Conservation (phyloP, 2,797 vertebrate genomes). For the Apogon hyalosoma region DNA sequence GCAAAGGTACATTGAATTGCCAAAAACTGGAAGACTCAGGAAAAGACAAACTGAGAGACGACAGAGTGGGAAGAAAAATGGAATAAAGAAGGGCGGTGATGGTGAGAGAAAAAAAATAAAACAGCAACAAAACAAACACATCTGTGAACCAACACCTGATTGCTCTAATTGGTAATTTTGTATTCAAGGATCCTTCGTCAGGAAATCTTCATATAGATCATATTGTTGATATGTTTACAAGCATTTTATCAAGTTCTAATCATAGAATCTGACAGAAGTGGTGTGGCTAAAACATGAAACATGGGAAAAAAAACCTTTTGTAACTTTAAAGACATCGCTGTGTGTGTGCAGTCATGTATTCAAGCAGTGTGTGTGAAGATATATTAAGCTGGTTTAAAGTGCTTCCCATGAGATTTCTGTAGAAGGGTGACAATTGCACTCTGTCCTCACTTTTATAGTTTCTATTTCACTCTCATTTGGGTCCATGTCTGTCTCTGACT, state of each 20-base stretch:
- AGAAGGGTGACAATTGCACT: constrained; percentile 5
- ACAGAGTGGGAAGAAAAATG: neutral
- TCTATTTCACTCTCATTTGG: constrained; percentile 13
- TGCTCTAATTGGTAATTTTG: constrained; percentile 45
- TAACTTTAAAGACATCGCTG: constrained; percentile 8
- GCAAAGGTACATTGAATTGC: constrained; percentile 14
- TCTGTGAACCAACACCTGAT: constrained; percentile 31
- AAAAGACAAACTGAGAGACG: neutral
- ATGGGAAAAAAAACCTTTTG: constrained; percentile 27
- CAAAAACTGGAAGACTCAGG: constrained; percentile 2
- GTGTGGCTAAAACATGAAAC: constrained; percentile 29
- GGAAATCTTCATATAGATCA: constrained; percentile 31
- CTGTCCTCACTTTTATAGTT: constrained; percentile 28
- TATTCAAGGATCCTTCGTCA: constrained; percentile 51
- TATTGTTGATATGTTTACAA: constrained; percentile 32
- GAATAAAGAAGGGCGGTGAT: neutral
- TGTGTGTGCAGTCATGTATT: neutral
- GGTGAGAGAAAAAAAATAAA: constrained; percentile 4
- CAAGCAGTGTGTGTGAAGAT: neutral
- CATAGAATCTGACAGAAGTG: constrained; percentile 31
- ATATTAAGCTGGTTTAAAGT: constrained; percentile 17
- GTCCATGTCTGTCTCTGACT: neutral
- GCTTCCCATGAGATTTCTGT: constrained; percentile 19
- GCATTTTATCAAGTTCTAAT: constrained; percentile 40
- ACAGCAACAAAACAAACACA: constrained; percentile 29